Conservation (phyloP, 2,888 invertebrate genomes). For the Phortica magna region DNA sequence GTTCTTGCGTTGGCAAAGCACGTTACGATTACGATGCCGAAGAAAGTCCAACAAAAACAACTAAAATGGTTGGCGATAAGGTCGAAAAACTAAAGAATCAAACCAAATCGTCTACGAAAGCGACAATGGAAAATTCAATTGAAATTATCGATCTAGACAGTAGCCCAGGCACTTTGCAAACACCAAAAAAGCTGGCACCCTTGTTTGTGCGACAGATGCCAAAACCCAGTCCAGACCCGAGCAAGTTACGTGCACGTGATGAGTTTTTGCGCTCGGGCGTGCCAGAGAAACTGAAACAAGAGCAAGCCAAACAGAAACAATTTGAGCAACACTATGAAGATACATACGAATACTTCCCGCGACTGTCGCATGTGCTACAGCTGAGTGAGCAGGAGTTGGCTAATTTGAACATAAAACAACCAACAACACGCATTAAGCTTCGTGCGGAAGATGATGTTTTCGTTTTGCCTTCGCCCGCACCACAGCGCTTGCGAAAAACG, state of each 20-base stretch:
- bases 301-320: constrained; percentile 79
- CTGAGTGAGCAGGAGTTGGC: constrained; percentile 58
- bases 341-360: constrained; percentile 80
- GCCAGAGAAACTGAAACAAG: constrained; percentile 82
- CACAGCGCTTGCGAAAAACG: constrained; percentile 34
- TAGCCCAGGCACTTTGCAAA: constrained; percentile 67
- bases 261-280: constrained; percentile 86
- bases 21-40: constrained; percentile 74
- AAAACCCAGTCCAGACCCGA: constrained; percentile 81
- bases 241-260: constrained; percentile 82
- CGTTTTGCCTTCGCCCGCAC: not conserved
- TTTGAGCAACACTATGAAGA: constrained; percentile 73
- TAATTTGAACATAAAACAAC: constrained; percentile 33
- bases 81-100: not conserved
- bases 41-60: constrained; percentile 58
- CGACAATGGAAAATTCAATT: constrained; percentile 36
- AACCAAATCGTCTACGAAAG: constrained; percentile 23
- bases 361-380: constrained; percentile 84
- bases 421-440: constrained; percentile 33
- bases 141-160: constrained; percentile 70
- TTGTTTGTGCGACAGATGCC: constrained; percentile 81
- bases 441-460: constrained; percentile 18
- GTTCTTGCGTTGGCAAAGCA: constrained; percentile 72
- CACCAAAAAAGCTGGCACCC: constrained; percentile 83
- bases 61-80: constrained; percentile 26